These are phyloP conservation scores for Phenganax marumi DNA, from an alignment of 92 coral and sea anemone species.

Conservation along the genomic window DNA sequence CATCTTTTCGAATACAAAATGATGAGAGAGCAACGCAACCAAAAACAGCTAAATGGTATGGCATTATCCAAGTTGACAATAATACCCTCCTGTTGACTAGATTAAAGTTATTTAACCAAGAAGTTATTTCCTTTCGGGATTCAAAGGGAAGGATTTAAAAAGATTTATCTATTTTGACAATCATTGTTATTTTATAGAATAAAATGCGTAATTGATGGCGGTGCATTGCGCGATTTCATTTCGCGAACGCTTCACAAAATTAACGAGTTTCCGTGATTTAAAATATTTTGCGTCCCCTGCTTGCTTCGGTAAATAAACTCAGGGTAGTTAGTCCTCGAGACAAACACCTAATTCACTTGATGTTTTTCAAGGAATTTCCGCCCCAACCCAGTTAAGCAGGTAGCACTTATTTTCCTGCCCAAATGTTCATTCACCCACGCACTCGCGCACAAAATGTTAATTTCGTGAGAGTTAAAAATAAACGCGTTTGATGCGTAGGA, in stretches of 20 bases:
- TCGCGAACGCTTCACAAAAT: background rate
- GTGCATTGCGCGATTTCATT: conserved; percentile 1
- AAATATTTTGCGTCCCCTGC: background rate
- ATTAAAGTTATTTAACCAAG: conserved; percentile 11
- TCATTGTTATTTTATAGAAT: conserved; percentile 19
- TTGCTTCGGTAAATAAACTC: background rate
- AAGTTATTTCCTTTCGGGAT: conserved; percentile 25
- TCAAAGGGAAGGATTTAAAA: conserved; percentile 16
- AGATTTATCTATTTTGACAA: conserved; percentile 7
- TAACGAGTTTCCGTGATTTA: conserved; percentile 16
- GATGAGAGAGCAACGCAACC: background rate
- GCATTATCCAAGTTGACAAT: background rate
- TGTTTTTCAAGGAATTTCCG: conserved; percentile 28
- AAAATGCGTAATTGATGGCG: conserved; percentile 13
- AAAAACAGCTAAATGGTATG: conserved; percentile 6
- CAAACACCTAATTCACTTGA: conserved; percentile 29
- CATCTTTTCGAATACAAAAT: too few species aligned
- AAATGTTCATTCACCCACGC: conserved; percentile 8
- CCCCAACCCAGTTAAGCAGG: conserved; percentile 12
- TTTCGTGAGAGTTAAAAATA: conserved; percentile 24
- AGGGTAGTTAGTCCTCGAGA: background rate
- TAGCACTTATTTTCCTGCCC: background rate
- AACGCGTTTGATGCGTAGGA: background rate
- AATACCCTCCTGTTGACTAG: conserved; percentile 19
- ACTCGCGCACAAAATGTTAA: conserved; percentile 21